Conservation (phyloP, 2,888 invertebrate genomes). For the Stenichneumon culpator region DNA sequence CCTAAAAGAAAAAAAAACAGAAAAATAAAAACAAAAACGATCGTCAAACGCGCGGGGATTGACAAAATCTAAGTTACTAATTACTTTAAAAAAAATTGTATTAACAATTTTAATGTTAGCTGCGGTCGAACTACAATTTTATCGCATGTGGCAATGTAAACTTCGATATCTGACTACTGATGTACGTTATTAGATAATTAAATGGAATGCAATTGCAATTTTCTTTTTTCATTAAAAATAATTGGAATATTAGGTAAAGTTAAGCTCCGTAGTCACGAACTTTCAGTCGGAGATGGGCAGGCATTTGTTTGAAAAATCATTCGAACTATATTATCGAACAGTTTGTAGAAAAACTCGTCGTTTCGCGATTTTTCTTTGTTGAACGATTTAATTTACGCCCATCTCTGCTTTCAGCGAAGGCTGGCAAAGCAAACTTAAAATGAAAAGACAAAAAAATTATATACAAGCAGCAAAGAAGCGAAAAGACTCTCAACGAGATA, state of each 20-base stretch:
- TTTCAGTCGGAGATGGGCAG: neutral
- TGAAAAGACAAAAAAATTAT: slow-evolving; percentile 1
- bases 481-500: slow-evolving; percentile 32
- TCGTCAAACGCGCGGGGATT: slow-evolving; percentile 3
- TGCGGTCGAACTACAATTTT: slow-evolving; percentile 9
- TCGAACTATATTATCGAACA: neutral
- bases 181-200: slow-evolving; percentile 11
- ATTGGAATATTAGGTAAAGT: neutral
- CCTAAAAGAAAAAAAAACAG: slow-evolving; percentile 7
- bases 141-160: slow-evolving; percentile 22
- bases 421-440: neutral
- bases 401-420: neutral
- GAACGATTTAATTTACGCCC: neutral
- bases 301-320: neutral
- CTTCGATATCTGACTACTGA: neutral
- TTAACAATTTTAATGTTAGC: slow-evolving; percentile 9
- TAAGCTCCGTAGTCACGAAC: neutral
- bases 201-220: slow-evolving; percentile 6
- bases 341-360: neutral
- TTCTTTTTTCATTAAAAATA: neutral
- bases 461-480: slow-evolving; percentile 14
- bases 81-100: slow-evolving; percentile 13
- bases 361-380: neutral
- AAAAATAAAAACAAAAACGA: neutral
- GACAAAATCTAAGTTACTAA: neutral